Evolutionary conservation across 2,888 invertebrate species (phyloP).

Genomic region (Nomada ferruginata): DNA sequence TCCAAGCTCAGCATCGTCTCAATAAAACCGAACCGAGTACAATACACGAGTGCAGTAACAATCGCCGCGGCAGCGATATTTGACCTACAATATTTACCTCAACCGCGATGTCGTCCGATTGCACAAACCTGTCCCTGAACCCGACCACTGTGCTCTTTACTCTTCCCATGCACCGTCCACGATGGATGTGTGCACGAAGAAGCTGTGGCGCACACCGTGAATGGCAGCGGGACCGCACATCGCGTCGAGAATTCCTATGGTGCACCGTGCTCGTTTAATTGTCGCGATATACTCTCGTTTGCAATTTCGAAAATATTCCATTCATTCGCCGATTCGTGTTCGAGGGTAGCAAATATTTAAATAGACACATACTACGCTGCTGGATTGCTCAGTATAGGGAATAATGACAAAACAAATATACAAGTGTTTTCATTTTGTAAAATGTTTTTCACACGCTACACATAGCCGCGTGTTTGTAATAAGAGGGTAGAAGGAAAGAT

Average conservation of each 20-base stretch:
- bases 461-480: too few species aligned
- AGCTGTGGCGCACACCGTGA: conserved; percentile 34
- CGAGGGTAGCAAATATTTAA: too few species aligned
- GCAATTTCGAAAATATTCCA: conserved; percentile 25
- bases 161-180: conserved; percentile 47
- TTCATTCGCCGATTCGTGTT: too few species aligned
- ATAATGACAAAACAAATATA: too few species aligned
- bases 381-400: too few species aligned
- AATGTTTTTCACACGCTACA: too few species aligned
- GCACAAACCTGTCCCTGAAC: conserved; percentile 59
- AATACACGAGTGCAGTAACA: conserved; percentile 12
- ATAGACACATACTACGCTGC: too few species aligned
- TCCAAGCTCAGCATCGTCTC: not conserved
- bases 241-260: conserved; percentile 63
- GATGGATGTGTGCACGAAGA: conserved; percentile 58
- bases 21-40: conserved; percentile 1
- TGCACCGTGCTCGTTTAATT: conserved; percentile 55
- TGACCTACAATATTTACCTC: conserved; percentile 54
- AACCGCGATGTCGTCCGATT: conserved; percentile 52
- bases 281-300: conserved; percentile 50
- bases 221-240: conserved; percentile 61
- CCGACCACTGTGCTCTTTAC: conserved; percentile 49
- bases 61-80: conserved; percentile 48
- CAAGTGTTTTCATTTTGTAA: too few species aligned
- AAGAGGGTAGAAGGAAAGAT: too few species aligned